phyloP scores from a whole-genome alignment of 2,113 vertebrate genomes.

The Vireo altiloquus region DNA sequence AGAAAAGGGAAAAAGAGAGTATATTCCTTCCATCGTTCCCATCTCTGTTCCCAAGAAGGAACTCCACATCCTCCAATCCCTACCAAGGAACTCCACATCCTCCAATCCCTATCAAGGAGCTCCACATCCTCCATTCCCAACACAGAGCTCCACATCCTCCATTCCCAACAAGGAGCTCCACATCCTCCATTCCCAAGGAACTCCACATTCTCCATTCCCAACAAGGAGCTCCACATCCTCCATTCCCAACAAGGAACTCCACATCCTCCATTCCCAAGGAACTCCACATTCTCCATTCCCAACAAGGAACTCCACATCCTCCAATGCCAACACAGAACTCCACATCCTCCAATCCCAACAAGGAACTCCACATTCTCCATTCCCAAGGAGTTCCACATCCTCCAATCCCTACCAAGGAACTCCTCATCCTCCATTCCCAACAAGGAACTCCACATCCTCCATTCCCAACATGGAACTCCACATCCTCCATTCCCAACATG shows the following conservation, averaged over 20 bases:
- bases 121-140: background rate
- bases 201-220: background rate
- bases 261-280: background rate
- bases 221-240: background rate
- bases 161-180: background rate
- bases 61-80: background rate
- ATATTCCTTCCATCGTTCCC: background rate
- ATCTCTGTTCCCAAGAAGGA: background rate
- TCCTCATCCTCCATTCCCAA: background rate
- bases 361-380: background rate
- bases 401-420: no score
- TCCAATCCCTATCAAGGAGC: background rate
- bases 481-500: no score
- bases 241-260: background rate
- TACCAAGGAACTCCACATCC: background rate
- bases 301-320: background rate
- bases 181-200: background rate
- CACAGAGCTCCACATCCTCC: background rate
- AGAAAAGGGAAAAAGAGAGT: background rate
- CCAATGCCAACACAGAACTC: background rate
- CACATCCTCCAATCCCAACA: background rate
- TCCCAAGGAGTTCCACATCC: no score
- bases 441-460: no score
- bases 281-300: background rate
- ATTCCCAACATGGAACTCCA: no score